Base-by-base conservation (phyloP, 2,113 vertebrate species). In the Phocoena sinus region DNA sequence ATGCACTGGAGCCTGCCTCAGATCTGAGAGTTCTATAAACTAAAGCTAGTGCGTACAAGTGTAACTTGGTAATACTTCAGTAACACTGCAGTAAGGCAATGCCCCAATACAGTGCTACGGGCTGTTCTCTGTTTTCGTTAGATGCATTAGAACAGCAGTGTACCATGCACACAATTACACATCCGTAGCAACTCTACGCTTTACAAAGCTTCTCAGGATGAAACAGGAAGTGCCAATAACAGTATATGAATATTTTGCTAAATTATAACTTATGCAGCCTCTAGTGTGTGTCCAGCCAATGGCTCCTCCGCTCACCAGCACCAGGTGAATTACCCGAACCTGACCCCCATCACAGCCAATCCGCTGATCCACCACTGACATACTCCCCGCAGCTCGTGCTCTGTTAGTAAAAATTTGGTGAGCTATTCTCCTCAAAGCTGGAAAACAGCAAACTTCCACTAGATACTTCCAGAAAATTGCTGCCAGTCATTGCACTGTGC, bases 391-490 rank as follows among this genome's bases (percentile, higher is more conserved):
- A 85, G 36, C 65, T 96, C 82, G 25, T 4, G 26, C 4, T 38
- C 84, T 28, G 8, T 25, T 36, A 15, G 20, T 1, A 26, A 14
- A 60, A 18, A 33, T 58, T 41, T 68, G 50, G 14, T 26, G 50
- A 94, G 44, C 74, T 31, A 36, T 81, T 88, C 60, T 41, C 38
- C 23, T 44, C 33, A 79, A n/a, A 76, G 6, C 62, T 63, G 21
- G 67, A 47, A 56, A 70, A 67, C 1, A 93, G 85, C 74, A 73
- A 77, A 86, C 23, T 11, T 74, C n/a, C 17, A 33, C 65, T n/a
- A 25, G 26, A 56, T 31, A 71, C 81, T 81, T 62, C n/a, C 50
- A 92, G 76, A 93, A 96, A 96, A 96, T 67, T 68, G 38, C 70
- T 79, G 50, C 83, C 41, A 44, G 62, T 20, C 63, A 63, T 74